Evolutionary conservation across 2,113 vertebrate genomes (phyloP).

Genomic region (Urocynchramus pylzowi): DNA sequence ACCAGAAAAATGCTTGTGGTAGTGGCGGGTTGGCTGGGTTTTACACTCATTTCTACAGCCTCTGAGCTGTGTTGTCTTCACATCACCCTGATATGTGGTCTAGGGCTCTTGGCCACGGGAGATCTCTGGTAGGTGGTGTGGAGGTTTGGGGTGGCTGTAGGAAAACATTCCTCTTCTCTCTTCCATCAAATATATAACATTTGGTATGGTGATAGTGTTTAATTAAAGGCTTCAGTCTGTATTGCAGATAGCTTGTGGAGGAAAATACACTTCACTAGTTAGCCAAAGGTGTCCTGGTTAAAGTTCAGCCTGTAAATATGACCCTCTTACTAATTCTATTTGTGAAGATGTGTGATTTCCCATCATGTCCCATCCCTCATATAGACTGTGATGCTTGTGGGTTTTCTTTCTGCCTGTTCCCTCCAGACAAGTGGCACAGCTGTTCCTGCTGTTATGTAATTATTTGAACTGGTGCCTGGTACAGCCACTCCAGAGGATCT

Average conservation of each 20-base stretch:
- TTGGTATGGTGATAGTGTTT: neutral
- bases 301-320: neutral
- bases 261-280: neutral
- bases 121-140: neutral
- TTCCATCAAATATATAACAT: neutral
- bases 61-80: neutral
- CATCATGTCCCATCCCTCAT: neutral
- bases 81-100: rapidly evolving
- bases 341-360: neutral
- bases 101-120: rapidly evolving
- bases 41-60: neutral
- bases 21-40: neutral
- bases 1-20: neutral
- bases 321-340: neutral
- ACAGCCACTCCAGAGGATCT: neutral
- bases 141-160: neutral
- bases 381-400: neutral
- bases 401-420: neutral
- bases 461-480: neutral
- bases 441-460: neutral
- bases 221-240: neutral
- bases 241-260: neutral
- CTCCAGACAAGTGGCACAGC: neutral
- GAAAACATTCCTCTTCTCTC: neutral
- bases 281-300: neutral